Evolutionary conservation across 1,140 invertebrate species (phyloP), one percentile per base, ranked within the genome.

Genomic region (Delia radicum): DNA sequence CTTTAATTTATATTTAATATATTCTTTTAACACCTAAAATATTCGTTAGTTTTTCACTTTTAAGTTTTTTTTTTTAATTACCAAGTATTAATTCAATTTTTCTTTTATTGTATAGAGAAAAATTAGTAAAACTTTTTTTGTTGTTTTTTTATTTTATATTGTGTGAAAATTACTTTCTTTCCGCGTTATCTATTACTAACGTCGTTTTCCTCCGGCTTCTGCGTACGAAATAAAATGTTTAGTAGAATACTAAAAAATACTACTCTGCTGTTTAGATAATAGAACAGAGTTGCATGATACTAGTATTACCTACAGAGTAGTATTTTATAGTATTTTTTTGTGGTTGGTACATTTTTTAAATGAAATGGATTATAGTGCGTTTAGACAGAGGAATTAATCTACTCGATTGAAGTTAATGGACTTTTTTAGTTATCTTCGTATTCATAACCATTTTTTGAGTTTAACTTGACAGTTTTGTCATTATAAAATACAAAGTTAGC

Each of bases 41-140:
- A 55, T 55, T 55, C 42, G 42, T 48, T 55, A 21, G 48, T 42
- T 42, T 55, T 55, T 5, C 48, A 55, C 48, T 21, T 55, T 24
- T 55, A 21, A 5, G 21, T 48, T 48, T 55, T 18, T 55, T 55
- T 55, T 21, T 55, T 55, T 55, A 21, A 21, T 55, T 55, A 1
- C 8, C 48, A 55, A 55, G 48, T 21, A 55, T 55, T 55, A 24
- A 55, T 55, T 21, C 48, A 55, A 55, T 21, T 55, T 55, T 55
- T 55, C 48, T 18, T 55, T 55, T 55, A 55, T 55, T 55, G 48
- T 55, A 21, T 55, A 55, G 48, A 55, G 48, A 55, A 55, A 55
- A 55, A 55, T 55, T 55, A 55, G 48, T 55, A 55, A 55, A 55
- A 55, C 48, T 55, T 55, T 55, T 46, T 55, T 55, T 55, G 48